A percentile compares a stretch with the other conserved stretches of the same genome.
phyloP scores from a whole-genome alignment of 1,140 invertebrate species.

The Leptopilina boulardi region DNA sequence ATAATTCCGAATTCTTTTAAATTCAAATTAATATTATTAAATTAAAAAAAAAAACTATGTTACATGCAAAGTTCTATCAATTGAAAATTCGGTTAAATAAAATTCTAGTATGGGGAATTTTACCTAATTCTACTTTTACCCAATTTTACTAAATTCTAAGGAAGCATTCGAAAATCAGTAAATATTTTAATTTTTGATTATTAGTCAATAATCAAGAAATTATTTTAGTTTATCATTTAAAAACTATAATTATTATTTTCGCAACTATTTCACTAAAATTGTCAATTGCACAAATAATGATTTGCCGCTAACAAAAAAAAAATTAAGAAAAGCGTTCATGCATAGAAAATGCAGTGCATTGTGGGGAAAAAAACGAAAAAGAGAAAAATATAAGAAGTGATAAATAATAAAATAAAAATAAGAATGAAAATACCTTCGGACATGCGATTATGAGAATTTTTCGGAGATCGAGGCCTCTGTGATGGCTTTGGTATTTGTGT shows the following conservation, averaged over 20 bases:
- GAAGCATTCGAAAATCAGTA: no score
- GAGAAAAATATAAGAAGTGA: conserved; percentile 21
- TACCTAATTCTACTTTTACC: no score
- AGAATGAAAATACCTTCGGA: conserved; percentile 70
- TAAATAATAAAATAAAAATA: conserved; percentile 46
- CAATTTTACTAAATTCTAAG: no score
- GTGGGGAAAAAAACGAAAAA: background rate
- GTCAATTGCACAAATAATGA: background rate
- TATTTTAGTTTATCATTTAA: background rate
- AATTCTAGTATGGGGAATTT: no score
- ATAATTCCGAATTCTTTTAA: no score
- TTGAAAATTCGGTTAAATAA: no score
- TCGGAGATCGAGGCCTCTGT: conserved; percentile 69
- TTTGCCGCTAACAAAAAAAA: background rate
- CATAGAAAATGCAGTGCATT: background rate
- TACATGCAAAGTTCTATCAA: background rate
- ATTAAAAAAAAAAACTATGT: background rate
- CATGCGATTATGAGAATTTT: conserved; percentile 66
- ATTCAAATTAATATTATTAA: no score
- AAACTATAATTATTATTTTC: background rate
- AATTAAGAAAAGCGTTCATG: background rate
- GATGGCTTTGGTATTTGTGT: conserved; percentile 66
- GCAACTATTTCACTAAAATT: background rate
- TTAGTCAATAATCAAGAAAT: no score
- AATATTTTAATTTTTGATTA: no score